Conservation (phyloP, 1,140 invertebrate species). For the Maconellicoccus hirsutus region DNA sequence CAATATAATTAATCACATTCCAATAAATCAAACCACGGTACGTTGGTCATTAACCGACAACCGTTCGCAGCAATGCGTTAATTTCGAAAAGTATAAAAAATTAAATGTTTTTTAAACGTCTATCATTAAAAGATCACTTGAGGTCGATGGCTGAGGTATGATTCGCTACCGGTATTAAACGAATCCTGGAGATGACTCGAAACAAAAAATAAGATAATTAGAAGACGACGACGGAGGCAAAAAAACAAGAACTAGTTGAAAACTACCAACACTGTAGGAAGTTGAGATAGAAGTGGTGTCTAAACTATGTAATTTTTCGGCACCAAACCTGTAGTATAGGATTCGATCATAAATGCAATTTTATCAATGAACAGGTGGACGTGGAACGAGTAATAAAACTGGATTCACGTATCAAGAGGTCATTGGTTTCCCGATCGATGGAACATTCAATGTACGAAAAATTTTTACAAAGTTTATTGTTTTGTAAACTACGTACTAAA, state of each 20-base stretch:
- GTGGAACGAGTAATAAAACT: background rate
- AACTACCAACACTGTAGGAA: background rate
- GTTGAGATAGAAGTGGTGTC: background rate
- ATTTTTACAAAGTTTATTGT: background rate
- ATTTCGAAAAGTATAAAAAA: background rate
- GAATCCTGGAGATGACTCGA: background rate
- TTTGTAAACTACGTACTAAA: background rate
- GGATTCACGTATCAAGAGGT: background rate
- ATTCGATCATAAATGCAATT: background rate
- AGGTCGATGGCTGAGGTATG: background rate
- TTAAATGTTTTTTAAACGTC: background rate
- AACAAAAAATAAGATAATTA: background rate
- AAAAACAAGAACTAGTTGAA: background rate
- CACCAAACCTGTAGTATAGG: background rate
- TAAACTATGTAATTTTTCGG: background rate
- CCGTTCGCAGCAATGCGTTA: background rate
- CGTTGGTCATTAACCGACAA: background rate
- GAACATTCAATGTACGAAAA: background rate
- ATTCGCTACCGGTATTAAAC: background rate
- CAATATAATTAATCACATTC: background rate
- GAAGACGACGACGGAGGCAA: background rate
- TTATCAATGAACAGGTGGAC: background rate
- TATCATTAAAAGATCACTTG: background rate
- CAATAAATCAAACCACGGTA: background rate
- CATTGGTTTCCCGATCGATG: background rate